Percentiles rank a stretch among this genome's conserved stretches.
Conservation (phyloP, 2,797 vertebrate genomes). For the Mus caroli region DNA sequence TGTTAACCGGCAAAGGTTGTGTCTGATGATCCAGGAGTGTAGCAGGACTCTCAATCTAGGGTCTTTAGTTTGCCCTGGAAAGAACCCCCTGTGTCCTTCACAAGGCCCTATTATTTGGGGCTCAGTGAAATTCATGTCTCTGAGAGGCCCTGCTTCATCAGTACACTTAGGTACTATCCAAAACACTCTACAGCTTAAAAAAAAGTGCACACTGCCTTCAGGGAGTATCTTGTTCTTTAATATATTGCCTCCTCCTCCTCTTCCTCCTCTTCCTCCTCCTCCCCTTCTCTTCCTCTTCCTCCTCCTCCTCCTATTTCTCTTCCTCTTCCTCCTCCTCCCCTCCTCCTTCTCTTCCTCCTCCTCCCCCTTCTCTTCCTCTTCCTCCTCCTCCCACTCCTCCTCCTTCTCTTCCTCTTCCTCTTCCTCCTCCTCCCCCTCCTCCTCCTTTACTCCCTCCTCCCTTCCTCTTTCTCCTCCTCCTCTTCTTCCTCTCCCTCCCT, state of each 20-base stretch:
- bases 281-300: accelerated
- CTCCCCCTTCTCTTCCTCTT: no score
- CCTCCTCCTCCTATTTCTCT: accelerated
- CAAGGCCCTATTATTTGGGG: neutral
- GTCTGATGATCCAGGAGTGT: neutral
- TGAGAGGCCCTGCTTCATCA: neutral
- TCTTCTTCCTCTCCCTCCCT: no score
- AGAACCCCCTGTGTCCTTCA: neutral
- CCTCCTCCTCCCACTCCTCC: neutral
- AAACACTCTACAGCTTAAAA: neutral
- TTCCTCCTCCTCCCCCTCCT: neutral
- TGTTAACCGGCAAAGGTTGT: neutral
- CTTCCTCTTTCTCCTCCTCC: no score
- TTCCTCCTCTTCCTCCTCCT: accelerated
- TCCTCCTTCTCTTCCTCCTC: accelerated
- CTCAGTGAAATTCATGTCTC: neutral
- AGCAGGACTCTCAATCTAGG: neutral
- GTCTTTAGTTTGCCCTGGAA: neutral
- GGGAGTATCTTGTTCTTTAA: neutral
- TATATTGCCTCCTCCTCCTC: neutral
- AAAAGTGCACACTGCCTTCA: neutral
- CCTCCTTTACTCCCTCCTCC: accelerated
- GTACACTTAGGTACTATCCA: neutral
- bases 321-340: accelerated
- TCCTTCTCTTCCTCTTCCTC: accelerated